These are phyloP conservation scores for Colletes latitarsis DNA, from an alignment of 1,140 invertebrate genomes.

Conservation along the genomic window DNA sequence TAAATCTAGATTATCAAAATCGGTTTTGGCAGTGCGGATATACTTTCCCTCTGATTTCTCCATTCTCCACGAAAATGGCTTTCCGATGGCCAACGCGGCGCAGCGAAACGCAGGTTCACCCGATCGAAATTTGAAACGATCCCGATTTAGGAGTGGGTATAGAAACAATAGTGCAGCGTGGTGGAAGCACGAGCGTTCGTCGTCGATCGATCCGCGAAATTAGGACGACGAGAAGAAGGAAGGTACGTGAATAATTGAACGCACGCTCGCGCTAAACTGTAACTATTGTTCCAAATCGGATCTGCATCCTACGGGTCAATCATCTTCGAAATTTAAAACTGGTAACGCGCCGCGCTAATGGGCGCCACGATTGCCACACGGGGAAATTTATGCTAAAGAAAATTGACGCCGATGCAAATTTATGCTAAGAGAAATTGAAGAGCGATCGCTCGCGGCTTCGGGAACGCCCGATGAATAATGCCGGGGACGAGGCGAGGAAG, in stretches of 20 bases:
- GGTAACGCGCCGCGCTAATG: conserved; percentile 44
- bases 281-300: too few species aligned
- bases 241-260: too few species aligned
- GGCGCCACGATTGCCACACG: not conserved
- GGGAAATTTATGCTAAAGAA: not conserved
- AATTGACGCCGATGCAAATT: conserved; percentile 64
- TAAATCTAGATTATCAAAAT: not conserved
- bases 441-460: conserved; percentile 47
- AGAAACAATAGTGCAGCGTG: too few species aligned
- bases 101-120: too few species aligned
- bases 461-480: conserved; percentile 53
- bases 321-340: not conserved
- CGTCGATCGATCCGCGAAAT: too few species aligned
- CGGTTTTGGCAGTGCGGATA: conserved; percentile 28
- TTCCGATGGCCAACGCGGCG: too few species aligned
- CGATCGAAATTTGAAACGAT: too few species aligned
- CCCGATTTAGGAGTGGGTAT: too few species aligned
- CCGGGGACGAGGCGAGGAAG: conserved; percentile 14
- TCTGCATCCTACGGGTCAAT: too few species aligned
- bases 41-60: not conserved
- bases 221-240: too few species aligned
- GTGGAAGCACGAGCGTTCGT: too few species aligned
- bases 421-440: conserved; percentile 69
- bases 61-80: not conserved
- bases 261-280: too few species aligned